These are phyloP conservation scores for Gobio occitaniae DNA, from an alignment of 2,797 vertebrate species.

Conservation along the genomic window DNA sequence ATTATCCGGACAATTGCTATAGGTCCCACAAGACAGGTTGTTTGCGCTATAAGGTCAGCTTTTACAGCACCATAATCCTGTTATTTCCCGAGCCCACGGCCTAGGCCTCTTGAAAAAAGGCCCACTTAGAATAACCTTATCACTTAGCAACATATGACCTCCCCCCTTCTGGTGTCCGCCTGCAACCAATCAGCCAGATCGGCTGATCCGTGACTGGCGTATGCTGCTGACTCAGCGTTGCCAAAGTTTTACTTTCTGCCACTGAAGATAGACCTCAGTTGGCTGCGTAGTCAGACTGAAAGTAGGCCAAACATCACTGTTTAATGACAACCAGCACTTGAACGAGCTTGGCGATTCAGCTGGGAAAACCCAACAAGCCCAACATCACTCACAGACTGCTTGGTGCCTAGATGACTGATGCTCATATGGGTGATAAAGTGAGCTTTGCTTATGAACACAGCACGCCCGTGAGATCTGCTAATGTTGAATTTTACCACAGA, in stretches of 20 bases:
- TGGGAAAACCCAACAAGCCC: slow-evolving; percentile 14
- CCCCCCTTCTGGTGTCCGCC: slow-evolving; percentile 60
- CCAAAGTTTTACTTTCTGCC: slow-evolving; percentile 54
- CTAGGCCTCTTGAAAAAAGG: slow-evolving; percentile 30
- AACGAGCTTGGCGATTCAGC: slow-evolving; percentile 21
- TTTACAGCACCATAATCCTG: slow-evolving; percentile 39
- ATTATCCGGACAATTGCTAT: not conserved
- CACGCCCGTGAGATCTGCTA: slow-evolving; percentile 17
- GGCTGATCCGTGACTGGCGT: slow-evolving; percentile 51
- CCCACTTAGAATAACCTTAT: slow-evolving; percentile 64
- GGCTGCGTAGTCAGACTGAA: slow-evolving; percentile 26
- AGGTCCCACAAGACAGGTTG: not conserved
- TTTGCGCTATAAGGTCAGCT: slow-evolving; percentile 7
- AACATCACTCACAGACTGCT: not conserved
- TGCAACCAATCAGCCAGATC: slow-evolving; percentile 65
- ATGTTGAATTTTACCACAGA: not conserved
- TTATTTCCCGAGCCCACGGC: not conserved
- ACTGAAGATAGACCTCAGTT: slow-evolving; percentile 52
- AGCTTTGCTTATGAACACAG: slow-evolving; percentile 41
- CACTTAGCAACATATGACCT: slow-evolving; percentile 74
- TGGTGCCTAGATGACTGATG: not conserved
- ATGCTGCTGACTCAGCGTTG: slow-evolving; percentile 69
- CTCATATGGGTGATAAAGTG: slow-evolving; percentile 21
- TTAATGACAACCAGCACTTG: slow-evolving; percentile 21
- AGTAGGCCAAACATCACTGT: slow-evolving; percentile 16